Conservation (phyloP, 2,797 vertebrate species). For the Cebuella pygmaea region DNA sequence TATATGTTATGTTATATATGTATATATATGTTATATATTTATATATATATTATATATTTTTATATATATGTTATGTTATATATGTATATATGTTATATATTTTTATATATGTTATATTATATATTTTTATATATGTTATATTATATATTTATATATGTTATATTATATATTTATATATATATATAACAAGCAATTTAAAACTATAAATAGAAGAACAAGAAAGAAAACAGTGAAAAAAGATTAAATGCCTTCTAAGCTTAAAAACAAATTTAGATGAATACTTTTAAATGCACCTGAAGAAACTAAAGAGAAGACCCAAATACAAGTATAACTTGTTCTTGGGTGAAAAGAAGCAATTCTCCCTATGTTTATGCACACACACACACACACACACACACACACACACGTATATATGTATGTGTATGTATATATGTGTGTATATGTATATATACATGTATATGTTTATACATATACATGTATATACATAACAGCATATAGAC, state of each 20-base stretch:
- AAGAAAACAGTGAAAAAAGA: neutral
- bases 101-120: no score
- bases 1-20: neutral
- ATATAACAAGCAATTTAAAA: neutral
- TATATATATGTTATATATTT: no score
- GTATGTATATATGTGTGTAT: no score
- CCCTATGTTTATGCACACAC: neutral
- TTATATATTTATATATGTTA: neutral
- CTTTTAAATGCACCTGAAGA: neutral
- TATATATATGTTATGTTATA: no score
- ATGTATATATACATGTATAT: no score
- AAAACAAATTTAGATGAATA: neutral
- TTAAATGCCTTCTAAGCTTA: neutral
- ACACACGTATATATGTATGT: no score
- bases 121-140: neutral
- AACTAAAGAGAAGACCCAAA: neutral
- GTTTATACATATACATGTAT: no score
- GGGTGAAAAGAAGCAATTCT: neutral
- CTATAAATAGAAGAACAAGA: neutral
- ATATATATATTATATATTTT: no score
- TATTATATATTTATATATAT: neutral
- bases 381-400: no score
- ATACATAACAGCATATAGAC: no score
- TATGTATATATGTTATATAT: no score
- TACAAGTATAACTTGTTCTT: neutral